These are phyloP conservation scores for Serinus canaria DNA, from an alignment of 2,113 vertebrate genomes.

Conservation along the genomic window DNA sequence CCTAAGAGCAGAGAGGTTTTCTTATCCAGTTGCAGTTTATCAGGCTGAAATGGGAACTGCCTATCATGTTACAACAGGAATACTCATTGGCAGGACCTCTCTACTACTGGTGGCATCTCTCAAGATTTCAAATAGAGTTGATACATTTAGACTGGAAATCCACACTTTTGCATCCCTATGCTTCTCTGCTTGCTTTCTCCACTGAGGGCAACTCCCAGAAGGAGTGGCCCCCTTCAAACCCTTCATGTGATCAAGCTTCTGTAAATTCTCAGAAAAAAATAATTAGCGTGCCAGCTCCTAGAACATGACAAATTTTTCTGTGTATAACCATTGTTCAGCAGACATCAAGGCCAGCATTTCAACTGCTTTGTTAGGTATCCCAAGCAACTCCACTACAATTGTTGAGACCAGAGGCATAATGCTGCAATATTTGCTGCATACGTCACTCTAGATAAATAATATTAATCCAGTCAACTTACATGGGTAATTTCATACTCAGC, in stretches of 20 bases:
- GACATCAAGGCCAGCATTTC: background rate
- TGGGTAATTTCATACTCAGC: background rate
- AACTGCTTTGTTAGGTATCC: background rate
- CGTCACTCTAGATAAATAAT: background rate
- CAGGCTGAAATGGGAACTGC: background rate
- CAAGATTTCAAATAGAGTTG: background rate
- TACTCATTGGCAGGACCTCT: background rate
- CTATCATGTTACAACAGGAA: background rate
- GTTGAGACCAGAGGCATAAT: background rate
- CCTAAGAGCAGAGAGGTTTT: background rate
- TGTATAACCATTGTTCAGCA: background rate
- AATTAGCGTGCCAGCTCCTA: background rate
- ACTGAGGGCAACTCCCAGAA: background rate
- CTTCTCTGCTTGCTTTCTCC: background rate
- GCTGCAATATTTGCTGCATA: background rate
- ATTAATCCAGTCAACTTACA: background rate
- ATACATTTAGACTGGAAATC: background rate
- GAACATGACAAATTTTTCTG: background rate
- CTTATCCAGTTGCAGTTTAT: background rate
- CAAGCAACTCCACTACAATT: background rate
- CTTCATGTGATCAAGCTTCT: background rate
- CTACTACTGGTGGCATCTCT: background rate
- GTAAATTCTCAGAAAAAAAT: background rate
- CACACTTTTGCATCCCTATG: fast-evolving
- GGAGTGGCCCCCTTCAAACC: background rate